phyloP scores from a whole-genome alignment of 2,113 vertebrate genomes.

The Craseonycteris thonglongyai region DNA sequence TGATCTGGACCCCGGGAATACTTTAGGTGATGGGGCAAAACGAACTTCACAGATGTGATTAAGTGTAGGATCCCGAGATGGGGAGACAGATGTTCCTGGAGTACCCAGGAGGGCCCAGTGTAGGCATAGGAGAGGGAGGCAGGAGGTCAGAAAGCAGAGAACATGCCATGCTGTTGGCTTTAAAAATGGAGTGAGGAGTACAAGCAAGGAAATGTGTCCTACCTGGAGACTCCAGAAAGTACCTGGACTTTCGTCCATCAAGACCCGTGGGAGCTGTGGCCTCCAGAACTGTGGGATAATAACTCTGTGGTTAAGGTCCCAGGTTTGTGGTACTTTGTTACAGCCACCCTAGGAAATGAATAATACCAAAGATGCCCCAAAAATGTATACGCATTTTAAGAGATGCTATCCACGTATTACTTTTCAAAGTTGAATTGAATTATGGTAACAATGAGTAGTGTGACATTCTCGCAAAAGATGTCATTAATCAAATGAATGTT shows the following conservation, averaged over 20 bases:
- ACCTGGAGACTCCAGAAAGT: background rate
- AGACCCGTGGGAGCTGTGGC: background rate
- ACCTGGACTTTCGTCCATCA: background rate
- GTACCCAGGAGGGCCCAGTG: too few relatives aligned
- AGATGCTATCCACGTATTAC: too few relatives aligned
- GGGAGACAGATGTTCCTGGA: too few relatives aligned
- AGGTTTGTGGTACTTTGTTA: background rate
- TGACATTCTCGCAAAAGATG: too few relatives aligned
- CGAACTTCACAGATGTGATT: background rate
- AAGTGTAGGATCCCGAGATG: background rate
- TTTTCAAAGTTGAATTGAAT: too few relatives aligned
- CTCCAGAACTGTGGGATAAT: background rate
- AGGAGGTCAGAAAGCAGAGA: too few relatives aligned
- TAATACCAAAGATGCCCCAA: too few relatives aligned
- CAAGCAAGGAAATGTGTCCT: background rate
- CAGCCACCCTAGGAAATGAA: background rate
- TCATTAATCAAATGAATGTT: too few relatives aligned
- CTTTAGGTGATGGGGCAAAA: accelerated
- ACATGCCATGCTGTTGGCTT: accelerated
- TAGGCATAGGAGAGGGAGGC: background rate
- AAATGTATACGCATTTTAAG: too few relatives aligned
- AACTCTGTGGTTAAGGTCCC: background rate
- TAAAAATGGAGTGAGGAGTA: background rate
- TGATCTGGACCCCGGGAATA: background rate
- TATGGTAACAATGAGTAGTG: too few relatives aligned